Evolutionary conservation across 2,888 invertebrate genomes (phyloP), one percentile per base, ranked within the genome.

Genomic region (Rhaphigaster nebulosa): DNA sequence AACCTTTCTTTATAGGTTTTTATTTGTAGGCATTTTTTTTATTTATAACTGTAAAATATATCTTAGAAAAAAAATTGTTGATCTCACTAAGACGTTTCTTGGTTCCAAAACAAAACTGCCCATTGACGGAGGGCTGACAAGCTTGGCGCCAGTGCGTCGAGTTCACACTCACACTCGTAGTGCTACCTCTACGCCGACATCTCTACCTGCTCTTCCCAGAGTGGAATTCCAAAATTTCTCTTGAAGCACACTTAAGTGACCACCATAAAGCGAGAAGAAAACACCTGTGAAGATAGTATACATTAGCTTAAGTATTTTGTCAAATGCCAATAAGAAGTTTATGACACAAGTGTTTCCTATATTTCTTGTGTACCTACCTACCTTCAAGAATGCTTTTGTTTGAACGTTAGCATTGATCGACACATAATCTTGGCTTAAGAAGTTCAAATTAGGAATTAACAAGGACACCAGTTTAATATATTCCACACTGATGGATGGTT

Each of bases 261-360:
- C 65, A 65, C 29, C 65, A 65, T 29, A 65, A 29, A 65, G 65
- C 4, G 29, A 65, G 29, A 29, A 29, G 29, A 29, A 65, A 65
- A 65, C 65, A 65, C 65, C 29, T 65, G 65, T 18, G 29, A 65
- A 65, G 34, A 65, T 12, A 65, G 29, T 15, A 15, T 65, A 5
- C 65, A 65, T 65, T 65, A 65, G 65, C 65, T 65, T 29, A 15
- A 65, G 65, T 65, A 65, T 65, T 65, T 65, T 65, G 65, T 29
- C 65, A 65, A 65, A 29, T 65, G 65, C 29, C 29, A 15, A 60
- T 60, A n/a, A n/a, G 60, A 13, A 18, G 65, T 65, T 60, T 60
- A n/a, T n/a, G n/a, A 13, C 60, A 60, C 60, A n/a, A n/a, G 60
- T 60, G 12, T n/a, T 65, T 26, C 56, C n/a, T 12, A 29, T n/a